Percentiles rank a stretch among this genome's conserved stretches.
phyloP scores from a whole-genome alignment of 2,113 vertebrate genomes.

The Antigone vipio region DNA sequence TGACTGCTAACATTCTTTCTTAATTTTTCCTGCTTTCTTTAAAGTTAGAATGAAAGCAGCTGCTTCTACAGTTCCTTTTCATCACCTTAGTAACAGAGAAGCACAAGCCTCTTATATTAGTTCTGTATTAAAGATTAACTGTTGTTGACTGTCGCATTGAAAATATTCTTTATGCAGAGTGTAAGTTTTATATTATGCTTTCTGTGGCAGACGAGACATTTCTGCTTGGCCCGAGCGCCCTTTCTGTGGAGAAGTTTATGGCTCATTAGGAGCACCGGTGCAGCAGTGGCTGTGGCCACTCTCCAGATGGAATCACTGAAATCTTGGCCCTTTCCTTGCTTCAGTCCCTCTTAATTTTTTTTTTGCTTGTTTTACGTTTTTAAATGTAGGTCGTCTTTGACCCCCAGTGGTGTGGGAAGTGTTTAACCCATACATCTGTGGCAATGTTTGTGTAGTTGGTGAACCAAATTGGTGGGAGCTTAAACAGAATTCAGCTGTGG shows the following conservation, averaged over 20 bases:
- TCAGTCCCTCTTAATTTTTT: neutral
- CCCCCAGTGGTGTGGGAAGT: neutral
- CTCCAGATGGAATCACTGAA: neutral
- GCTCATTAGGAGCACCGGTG: neutral
- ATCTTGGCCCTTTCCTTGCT: neutral
- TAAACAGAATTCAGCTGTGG: neutral
- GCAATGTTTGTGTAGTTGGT: neutral
- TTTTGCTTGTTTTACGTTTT: neutral
- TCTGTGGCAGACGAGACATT: neutral
- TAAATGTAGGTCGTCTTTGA: neutral
- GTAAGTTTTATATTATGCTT: neutral
- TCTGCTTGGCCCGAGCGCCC: neutral
- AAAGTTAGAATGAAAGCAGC: neutral
- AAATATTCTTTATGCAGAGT: neutral
- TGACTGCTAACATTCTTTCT: neutral
- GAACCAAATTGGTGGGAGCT: neutral
- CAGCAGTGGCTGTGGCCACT: neutral
- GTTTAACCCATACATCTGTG: neutral
- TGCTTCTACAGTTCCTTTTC: neutral
- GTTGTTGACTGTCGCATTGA: neutral
- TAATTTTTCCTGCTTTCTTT: neutral
- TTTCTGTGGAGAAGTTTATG: neutral
- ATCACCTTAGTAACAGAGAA: neutral
- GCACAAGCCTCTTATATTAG: neutral
- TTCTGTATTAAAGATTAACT: neutral